Evolutionary conservation across 2,888 invertebrate species (phyloP).

Genomic region (Diploptera punctata): DNA sequence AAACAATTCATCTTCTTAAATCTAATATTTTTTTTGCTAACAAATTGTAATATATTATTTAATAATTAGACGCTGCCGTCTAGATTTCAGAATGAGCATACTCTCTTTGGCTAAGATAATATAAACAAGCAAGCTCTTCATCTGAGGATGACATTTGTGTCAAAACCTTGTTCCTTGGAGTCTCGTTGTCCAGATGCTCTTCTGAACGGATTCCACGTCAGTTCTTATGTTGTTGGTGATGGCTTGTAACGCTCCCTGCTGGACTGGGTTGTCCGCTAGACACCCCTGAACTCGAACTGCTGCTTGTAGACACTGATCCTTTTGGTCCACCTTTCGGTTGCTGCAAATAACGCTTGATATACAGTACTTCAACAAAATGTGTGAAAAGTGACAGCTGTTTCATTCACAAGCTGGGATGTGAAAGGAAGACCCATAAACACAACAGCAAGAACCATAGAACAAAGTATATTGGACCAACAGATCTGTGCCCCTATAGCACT

Average conservation of each 20-base stretch:
- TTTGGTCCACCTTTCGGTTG: conserved; percentile 49
- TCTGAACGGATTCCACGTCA: conserved; percentile 72
- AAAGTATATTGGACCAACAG: too few relatives aligned
- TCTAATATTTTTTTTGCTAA: too few relatives aligned
- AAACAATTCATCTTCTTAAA: neutral
- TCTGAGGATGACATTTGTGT: conserved; percentile 45
- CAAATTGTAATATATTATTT: too few relatives aligned
- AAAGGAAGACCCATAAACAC: too few relatives aligned
- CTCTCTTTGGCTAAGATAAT: too few relatives aligned
- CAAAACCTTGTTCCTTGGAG: conserved; percentile 58
- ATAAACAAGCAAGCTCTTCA: conserved; percentile 29
- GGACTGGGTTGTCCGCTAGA: conserved; percentile 66
- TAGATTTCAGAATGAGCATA: too few relatives aligned
- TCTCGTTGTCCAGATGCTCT: conserved; percentile 33
- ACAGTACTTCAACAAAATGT: too few relatives aligned
- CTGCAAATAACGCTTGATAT: conserved; percentile 26
- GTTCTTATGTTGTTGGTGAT: conserved; percentile 59
- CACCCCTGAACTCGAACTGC: conserved; percentile 56
- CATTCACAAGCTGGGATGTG: too few relatives aligned
- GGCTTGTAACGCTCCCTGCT: conserved; percentile 60
- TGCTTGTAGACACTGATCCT: conserved; percentile 58
- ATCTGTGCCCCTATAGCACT: too few relatives aligned
- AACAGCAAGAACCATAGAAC: too few relatives aligned
- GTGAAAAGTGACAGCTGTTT: too few relatives aligned
- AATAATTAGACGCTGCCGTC: too few relatives aligned